Percentiles rank a stretch among this genome's conserved stretches.
phyloP scores from a whole-genome alignment of 1,140 invertebrate genomes.

The Euborellia annulipes region DNA sequence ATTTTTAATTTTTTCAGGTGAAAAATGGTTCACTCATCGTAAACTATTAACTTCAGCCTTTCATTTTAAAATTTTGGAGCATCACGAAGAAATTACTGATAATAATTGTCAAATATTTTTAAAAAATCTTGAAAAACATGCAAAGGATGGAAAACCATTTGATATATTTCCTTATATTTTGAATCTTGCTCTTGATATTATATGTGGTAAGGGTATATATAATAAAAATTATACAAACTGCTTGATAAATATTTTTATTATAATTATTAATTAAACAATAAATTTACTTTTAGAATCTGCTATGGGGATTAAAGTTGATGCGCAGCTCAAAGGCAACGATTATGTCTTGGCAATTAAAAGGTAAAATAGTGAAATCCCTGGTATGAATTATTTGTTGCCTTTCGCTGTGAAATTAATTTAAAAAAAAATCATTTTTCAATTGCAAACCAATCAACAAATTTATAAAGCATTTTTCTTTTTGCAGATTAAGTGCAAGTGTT shows the following conservation, averaged over 20 bases:
- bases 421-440: no score
- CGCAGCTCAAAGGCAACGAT: slow-evolving; percentile 37
- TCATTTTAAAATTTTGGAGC: slow-evolving; percentile 72
- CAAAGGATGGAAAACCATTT: slow-evolving; percentile 14
- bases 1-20: slow-evolving; percentile 34
- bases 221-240: slow-evolving; percentile 2
- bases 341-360: slow-evolving; percentile 34
- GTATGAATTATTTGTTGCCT: no score
- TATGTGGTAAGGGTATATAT: slow-evolving; percentile 35
- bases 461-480: no score
- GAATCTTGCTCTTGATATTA: slow-evolving; percentile 44
- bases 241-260: no score
- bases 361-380: no score
- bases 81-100: no score
- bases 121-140: slow-evolving; percentile 6
- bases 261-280: slow-evolving; percentile 42
- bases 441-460: no score
- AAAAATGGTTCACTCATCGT: slow-evolving; percentile 62
- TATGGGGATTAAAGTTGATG: slow-evolving; percentile 56
- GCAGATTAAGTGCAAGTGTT: no score
- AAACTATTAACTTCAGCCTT: slow-evolving; percentile 79
- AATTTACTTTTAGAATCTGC: slow-evolving; percentile 48
- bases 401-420: no score
- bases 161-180: slow-evolving; percentile 40
- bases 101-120: slow-evolving; percentile 12